Conservation (phyloP, 2,888 invertebrate genomes). For the Colletes collaris region DNA sequence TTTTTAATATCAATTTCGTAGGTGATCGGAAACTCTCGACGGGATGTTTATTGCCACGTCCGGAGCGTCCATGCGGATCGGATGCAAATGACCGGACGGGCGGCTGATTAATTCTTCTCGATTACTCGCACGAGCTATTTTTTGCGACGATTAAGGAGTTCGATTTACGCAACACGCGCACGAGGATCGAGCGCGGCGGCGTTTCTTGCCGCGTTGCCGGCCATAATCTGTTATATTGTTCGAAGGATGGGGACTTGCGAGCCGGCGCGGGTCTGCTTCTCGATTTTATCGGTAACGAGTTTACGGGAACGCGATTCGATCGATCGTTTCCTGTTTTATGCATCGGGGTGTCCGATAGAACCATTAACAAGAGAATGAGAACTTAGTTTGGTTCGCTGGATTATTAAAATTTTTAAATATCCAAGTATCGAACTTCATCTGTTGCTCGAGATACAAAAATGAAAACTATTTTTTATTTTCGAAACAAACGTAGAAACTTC, state of each 20-base stretch:
- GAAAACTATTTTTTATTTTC: no score
- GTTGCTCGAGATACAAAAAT: no score
- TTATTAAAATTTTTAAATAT: no score
- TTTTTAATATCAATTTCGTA: no score
- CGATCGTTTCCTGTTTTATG: background rate
- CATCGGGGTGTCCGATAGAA: no score
- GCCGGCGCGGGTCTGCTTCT: background rate
- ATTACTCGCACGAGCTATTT: background rate
- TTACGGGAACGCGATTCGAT: background rate
- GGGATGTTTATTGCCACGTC: no score
- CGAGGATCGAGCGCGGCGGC: background rate
- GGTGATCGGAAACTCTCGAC: no score
- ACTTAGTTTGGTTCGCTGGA: no score
- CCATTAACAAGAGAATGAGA: no score
- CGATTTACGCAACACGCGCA: slow-evolving; percentile 10
- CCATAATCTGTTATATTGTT: background rate
- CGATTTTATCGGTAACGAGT: slow-evolving; percentile 3
- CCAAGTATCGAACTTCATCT: no score
- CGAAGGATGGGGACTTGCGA: background rate
- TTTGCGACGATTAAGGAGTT: slow-evolving; percentile 13
- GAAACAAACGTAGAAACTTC: no score
- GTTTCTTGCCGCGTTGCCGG: background rate
- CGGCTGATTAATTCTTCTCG: slow-evolving; percentile 14
- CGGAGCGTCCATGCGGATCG: background rate
- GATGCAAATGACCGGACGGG: slow-evolving; percentile 11